Base-by-base conservation (phyloP, 2,797 vertebrate genomes). In the Sorex maritimensis region DNA sequence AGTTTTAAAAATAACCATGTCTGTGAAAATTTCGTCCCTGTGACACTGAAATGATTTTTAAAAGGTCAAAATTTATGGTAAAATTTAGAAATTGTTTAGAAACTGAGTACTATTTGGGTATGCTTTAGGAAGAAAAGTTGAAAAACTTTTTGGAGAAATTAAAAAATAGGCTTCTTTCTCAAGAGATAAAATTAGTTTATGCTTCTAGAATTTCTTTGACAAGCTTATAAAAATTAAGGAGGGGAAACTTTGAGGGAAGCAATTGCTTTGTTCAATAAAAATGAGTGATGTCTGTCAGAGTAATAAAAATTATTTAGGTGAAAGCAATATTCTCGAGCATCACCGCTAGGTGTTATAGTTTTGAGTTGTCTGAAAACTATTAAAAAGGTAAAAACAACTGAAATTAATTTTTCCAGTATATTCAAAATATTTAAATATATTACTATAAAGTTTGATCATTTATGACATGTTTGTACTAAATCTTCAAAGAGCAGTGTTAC, bases 21-120 rank as follows among this genome's bases (percentile, higher is more conserved):
- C 92, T 81, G 38, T 93, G 63, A 89, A 90, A 87, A 83, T 92
- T 81, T 92, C n/a, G 12, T 86, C 80, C 49, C 38, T 84, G 0
- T 77, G 85, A 49, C 87, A 87, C 75, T 44, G 58, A 83, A 82
- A 71, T 44, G 34, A 2, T 80, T 82, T 91, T 93, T 88, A 44
- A 92, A 93, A 83, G 67, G 67, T 28, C 38, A 69, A 2, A 30
- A 77, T 74, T 80, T 86, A 23, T 49, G 49, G 24, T 79, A 83
- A 95, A 74, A 65, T 67, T 90, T 81, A 88, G 44, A 89, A 85
- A 46, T 28, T 15, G 34, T 86, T 86, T 90, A 68, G 52, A 52
- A 86, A 91, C 91, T 67, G 68, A 61, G 23, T 89, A 78, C 30
- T 86, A 15, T 78, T 93, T 86, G 46, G 86, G 21, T 73, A 3